Conservation (phyloP, 1,140 invertebrate species). For the Anthonomus grandis region DNA sequence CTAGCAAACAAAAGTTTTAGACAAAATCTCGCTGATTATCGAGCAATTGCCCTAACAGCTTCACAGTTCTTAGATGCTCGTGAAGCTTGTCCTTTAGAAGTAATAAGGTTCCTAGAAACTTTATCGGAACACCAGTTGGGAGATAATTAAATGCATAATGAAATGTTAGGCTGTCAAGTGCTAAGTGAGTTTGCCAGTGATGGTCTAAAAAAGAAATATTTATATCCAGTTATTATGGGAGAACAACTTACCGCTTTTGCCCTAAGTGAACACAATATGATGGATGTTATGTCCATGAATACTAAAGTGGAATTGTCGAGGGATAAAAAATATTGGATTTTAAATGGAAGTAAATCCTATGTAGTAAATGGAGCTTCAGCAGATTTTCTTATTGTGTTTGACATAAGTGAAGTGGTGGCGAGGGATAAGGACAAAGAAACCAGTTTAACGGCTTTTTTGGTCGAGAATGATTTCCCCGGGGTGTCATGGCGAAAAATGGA, state of each 20-base stretch:
- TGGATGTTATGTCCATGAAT: slow-evolving; percentile 43
- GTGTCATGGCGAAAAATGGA: slow-evolving; percentile 56
- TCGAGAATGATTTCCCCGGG: slow-evolving; percentile 68
- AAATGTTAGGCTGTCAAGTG: slow-evolving; percentile 48
- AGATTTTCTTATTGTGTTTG: slow-evolving; percentile 55
- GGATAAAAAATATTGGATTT: slow-evolving; percentile 45
- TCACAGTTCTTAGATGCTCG: slow-evolving; percentile 48
- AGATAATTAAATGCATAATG: slow-evolving; percentile 48
- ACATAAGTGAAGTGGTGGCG: slow-evolving; percentile 39
- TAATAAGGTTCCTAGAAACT: slow-evolving; percentile 54
- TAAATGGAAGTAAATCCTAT: slow-evolving; percentile 53
- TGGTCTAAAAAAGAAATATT: slow-evolving; percentile 51
- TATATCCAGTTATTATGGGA: slow-evolving; percentile 51
- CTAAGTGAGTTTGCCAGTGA: slow-evolving; percentile 49
- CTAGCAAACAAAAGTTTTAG: slow-evolving; percentile 23
- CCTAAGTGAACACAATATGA: slow-evolving; percentile 48
- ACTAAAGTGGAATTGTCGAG: slow-evolving; percentile 40
- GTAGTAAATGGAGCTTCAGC: slow-evolving; percentile 51
- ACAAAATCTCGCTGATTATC: slow-evolving; percentile 27
- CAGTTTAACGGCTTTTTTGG: slow-evolving; percentile 60
- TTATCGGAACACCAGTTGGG: slow-evolving; percentile 51
- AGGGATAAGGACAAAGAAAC: slow-evolving; percentile 51
- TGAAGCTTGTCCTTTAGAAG: slow-evolving; percentile 57
- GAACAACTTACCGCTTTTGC: slow-evolving; percentile 51
- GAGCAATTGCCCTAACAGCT: slow-evolving; percentile 47